These are phyloP conservation scores for Danaus plexippus DNA, from an alignment of 1,140 invertebrate species.

Conservation along the genomic window DNA sequence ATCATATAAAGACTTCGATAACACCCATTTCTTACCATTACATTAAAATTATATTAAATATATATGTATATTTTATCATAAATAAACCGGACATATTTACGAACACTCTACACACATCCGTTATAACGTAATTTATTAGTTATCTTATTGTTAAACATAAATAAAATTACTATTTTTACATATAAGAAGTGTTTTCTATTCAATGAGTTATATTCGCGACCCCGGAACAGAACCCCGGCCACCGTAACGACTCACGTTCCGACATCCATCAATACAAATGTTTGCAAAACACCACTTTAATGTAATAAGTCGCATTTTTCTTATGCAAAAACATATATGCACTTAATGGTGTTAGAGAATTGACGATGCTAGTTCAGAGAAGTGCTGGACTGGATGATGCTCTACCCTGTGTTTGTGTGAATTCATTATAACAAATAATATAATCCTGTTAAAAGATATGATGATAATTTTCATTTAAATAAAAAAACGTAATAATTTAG, in stretches of 20 bases:
- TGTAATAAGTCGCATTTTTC: constrained; percentile 67
- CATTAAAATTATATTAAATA: too few species aligned
- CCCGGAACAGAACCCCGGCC: constrained; percentile 20
- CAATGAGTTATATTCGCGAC: too few species aligned
- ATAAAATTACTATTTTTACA: too few species aligned
- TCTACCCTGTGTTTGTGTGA: constrained; percentile 19
- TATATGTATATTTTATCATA: too few species aligned
- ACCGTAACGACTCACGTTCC: constrained; percentile 23
- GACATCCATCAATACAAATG: constrained; percentile 35
- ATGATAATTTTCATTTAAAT: background rate
- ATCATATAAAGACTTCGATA: too few species aligned
- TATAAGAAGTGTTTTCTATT: too few species aligned
- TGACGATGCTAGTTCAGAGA: constrained; percentile 36
- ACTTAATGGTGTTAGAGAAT: constrained; percentile 64
- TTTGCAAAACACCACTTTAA: constrained; percentile 53
- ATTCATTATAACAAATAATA: background rate
- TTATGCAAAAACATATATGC: constrained; percentile 52
- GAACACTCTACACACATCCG: too few species aligned
- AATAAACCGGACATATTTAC: too few species aligned
- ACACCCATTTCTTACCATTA: too few species aligned
- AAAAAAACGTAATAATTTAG: constrained; percentile 9
- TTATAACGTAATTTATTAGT: too few species aligned
- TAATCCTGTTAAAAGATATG: too few species aligned
- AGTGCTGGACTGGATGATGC: constrained; percentile 16
- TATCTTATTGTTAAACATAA: too few species aligned